These are phyloP conservation scores for Tautogolabrus adspersus DNA, from an alignment of 2,113 vertebrate species.

Conservation along the genomic window DNA sequence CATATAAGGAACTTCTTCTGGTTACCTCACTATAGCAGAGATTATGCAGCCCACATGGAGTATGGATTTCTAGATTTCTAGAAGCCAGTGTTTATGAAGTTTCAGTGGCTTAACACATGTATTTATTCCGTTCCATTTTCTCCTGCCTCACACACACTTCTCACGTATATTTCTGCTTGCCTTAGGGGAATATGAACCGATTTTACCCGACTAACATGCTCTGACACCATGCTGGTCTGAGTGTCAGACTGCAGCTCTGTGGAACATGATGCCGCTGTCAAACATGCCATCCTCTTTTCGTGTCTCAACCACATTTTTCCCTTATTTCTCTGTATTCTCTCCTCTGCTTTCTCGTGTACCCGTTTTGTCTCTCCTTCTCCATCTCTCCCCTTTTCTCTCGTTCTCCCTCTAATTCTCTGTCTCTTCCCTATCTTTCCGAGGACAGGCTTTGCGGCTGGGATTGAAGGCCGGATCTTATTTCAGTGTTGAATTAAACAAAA, in stretches of 20 bases:
- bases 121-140: conserved; percentile 61
- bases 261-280: conserved; percentile 65
- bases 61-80: conserved; percentile 32
- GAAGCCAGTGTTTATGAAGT: conserved; percentile 39
- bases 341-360: neutral
- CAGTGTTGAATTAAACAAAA: conserved; percentile 43
- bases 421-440: conserved; percentile 49
- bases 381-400: conserved; percentile 12
- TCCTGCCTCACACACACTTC: conserved; percentile 55
- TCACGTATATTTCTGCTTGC: conserved; percentile 67
- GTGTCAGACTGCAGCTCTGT: conserved; percentile 60
- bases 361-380: conserved; percentile 36
- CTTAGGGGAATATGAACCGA: conserved; percentile 66
- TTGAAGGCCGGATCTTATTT: conserved; percentile 53
- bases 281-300: conserved; percentile 39
- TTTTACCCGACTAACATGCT: conserved; percentile 59
- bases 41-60: neutral
- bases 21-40: conserved; percentile 26
- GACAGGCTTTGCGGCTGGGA: conserved; percentile 50
- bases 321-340: conserved; percentile 9
- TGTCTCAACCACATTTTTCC: conserved; percentile 23
- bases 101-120: conserved; percentile 37
- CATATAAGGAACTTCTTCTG: neutral
- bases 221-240: conserved; percentile 55
- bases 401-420: conserved; percentile 44